Evolutionary conservation across 2,113 vertebrate species (phyloP), one percentile per base, ranked within the genome.

Genomic region (Dicerorhinus sumatrensis): DNA sequence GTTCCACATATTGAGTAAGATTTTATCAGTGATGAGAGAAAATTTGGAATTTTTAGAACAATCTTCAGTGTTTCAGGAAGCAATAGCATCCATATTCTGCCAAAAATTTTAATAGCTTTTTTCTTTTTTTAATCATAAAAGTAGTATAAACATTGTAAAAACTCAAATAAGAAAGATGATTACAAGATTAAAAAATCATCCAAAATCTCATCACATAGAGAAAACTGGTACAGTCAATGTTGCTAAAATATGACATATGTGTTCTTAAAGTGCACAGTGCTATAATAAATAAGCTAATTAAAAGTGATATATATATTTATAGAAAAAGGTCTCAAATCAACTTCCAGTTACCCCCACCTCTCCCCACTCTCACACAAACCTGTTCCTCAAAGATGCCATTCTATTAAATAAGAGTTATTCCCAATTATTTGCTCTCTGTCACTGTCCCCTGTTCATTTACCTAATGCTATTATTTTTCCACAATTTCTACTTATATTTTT

Each of bases 261-360:
- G 4, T 16, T 95, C 72, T 92, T 76, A 87, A 81, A 85, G 67
- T 29, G 39, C 56, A 77, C 18, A 36, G 2, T 62, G n/a, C 18
- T 73, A 27, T 75, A 82, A 70, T 69, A 88, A 93, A 27, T 84
- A 79, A 70, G 16, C 27, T 91, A 89, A 88, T 76, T 94, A 91
- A 76, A 31, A 79, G 4, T 46, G 92, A 92, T 33, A 42, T 23
- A 5, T 87, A 29, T 2, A 58, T 54, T 89, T 88, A 65, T n/a
- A 72, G 21, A 73, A 72, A 56, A 77, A 58, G 1, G 0, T 77
- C 56, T 93, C 46, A 85, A 62, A 29, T 94, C 18, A 76, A 60
- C 25, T 82, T 94, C 13, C 46, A 62, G 62, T 51, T 95, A 87
- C 21, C 8, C 2, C 27, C 77, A 1, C 4, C 2, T 27, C 13